phyloP scores from a whole-genome alignment of 2,797 vertebrate species.

The Poeciliopsis paucimaculata region DNA sequence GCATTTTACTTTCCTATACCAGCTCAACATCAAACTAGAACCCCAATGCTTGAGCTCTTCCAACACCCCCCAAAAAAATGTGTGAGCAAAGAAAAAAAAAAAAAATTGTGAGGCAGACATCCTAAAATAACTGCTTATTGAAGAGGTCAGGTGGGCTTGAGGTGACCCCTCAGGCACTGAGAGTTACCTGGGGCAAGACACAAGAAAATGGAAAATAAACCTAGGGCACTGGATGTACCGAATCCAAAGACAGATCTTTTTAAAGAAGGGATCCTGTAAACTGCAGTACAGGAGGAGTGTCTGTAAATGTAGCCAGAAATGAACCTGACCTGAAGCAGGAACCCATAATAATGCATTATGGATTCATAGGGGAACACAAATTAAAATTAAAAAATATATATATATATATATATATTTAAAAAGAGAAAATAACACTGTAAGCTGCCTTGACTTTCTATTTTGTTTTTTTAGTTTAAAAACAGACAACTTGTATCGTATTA shows the following conservation, averaged over 20 bases:
- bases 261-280: constrained; percentile 13
- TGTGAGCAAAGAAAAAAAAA: background rate
- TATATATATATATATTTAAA: no score
- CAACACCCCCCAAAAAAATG: constrained; percentile 9
- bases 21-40: constrained; percentile 13
- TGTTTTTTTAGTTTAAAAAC: background rate
- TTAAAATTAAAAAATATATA: background rate
- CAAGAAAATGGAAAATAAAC: constrained; percentile 55
- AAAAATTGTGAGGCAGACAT: constrained; percentile 27
- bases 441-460: no score
- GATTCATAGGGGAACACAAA: background rate
- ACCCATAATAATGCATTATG: no score
- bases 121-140: constrained; percentile 58
- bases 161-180: constrained; percentile 67
- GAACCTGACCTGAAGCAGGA: background rate
- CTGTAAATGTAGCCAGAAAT: background rate
- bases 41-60: constrained; percentile 20
- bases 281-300: constrained; percentile 2
- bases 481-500: background rate
- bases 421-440: background rate
- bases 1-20: background rate
- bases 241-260: constrained; percentile 29
- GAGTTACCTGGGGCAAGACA: constrained; percentile 67
- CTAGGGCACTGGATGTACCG: constrained; percentile 41
- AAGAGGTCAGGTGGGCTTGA: constrained; percentile 57